A percentile compares a stretch with the other conserved stretches of the same genome.
phyloP scores from a whole-genome alignment of 2,113 vertebrate species.

The Phalacrocorax aristotelis region DNA sequence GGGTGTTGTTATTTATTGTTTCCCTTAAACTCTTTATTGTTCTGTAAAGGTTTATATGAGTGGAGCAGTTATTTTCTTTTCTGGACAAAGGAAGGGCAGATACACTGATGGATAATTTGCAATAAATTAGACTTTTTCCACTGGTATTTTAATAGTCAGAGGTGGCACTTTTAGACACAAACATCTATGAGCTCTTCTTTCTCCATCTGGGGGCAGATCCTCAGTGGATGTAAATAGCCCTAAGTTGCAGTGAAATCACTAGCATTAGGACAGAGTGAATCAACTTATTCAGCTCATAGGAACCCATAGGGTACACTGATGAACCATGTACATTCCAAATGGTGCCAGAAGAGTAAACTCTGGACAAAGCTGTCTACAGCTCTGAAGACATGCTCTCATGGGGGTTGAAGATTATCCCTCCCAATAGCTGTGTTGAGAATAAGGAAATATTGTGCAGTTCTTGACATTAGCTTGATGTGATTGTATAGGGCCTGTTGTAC shows the following conservation, averaged over 20 bases:
- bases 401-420: background rate
- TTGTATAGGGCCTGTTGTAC: background rate
- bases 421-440: background rate
- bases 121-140: background rate
- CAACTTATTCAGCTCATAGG: background rate
- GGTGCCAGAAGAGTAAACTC: background rate
- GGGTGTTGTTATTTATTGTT: background rate
- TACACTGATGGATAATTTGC: background rate
- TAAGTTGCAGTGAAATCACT: background rate
- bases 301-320: background rate
- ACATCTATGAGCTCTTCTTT: background rate
- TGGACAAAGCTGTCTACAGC: background rate
- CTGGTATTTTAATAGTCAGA: background rate
- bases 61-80: background rate
- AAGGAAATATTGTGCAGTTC: background rate
- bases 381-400: background rate
- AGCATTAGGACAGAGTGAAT: background rate
- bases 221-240: background rate
- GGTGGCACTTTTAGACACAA: background rate
- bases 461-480: background rate
- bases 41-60: background rate
- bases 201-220: background rate
- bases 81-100: background rate
- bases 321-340: background rate
- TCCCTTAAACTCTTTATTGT: background rate